These are phyloP conservation scores for Epistrophe eligans DNA, from an alignment of 2,888 invertebrate genomes.

Conservation along the genomic window DNA sequence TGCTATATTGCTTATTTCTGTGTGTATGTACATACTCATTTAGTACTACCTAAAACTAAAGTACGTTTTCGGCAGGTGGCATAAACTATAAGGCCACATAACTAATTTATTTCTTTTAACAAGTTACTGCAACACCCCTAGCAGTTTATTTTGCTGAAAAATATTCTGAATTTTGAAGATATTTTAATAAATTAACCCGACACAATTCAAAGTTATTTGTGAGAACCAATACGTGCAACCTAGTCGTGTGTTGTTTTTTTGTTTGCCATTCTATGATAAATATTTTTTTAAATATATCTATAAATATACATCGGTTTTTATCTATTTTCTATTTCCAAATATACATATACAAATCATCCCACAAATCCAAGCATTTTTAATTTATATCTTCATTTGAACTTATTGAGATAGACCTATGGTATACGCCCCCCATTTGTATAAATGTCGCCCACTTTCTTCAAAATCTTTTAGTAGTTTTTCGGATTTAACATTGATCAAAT, in stretches of 20 bases:
- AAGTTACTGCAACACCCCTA: no score
- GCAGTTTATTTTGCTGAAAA: no score
- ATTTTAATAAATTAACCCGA: no score
- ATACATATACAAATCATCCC: constrained; percentile 41
- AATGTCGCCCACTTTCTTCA: constrained; percentile 23
- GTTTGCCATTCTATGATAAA: not conserved
- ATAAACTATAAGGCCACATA: no score
- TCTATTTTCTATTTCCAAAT: not conserved
- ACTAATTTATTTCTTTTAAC: no score
- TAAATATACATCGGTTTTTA: not conserved
- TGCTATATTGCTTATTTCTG: no score
- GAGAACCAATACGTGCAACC: not conserved
- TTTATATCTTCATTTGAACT: not conserved
- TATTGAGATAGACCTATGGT: constrained; percentile 22
- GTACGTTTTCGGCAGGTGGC: no score
- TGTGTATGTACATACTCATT: no score
- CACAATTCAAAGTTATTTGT: not conserved
- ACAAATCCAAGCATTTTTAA: not conserved
- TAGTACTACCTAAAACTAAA: no score
- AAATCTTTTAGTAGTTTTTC: constrained; percentile 33
- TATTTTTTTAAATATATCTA: not conserved
- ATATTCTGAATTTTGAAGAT: no score
- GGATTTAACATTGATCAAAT: constrained; percentile 15
- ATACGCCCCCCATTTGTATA: constrained; percentile 59
- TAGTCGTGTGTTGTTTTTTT: not conserved